These are phyloP conservation scores for Pristionchus pacificus DNA, from an alignment of 1,140 invertebrate genomes.

Conservation along the genomic window DNA sequence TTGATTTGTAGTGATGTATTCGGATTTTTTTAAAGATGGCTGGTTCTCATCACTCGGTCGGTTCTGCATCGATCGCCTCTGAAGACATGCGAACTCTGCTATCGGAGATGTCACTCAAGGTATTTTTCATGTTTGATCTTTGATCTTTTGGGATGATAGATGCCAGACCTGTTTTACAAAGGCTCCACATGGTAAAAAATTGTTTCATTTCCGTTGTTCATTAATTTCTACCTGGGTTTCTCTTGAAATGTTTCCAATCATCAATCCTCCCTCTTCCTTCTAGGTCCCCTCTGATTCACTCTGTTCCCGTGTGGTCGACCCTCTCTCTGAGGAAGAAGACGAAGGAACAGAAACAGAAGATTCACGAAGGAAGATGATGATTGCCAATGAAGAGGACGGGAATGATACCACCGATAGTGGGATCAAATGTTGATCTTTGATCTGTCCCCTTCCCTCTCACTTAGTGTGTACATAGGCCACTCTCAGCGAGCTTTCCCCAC, in stretches of 20 bases:
- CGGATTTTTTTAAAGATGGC: not conserved
- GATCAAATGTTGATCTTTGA: conserved; percentile 23
- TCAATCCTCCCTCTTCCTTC: conserved; percentile 2
- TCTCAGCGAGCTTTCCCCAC: too few species aligned
- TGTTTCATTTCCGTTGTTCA: not conserved
- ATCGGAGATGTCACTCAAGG: conserved; percentile 2
- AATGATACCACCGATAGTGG: conserved; percentile 34
- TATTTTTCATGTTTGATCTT: too few species aligned
- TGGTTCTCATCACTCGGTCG: not conserved
- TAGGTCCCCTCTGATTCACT: conserved; percentile 26
- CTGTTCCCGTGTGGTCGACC: conserved; percentile 34
- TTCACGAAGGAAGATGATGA: not conserved
- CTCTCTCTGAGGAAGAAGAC: not conserved
- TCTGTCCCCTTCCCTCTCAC: too few species aligned
- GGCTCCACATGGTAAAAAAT: not conserved
- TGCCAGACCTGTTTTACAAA: too few species aligned
- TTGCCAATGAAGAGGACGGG: conserved; percentile 20
- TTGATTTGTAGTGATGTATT: not conserved
- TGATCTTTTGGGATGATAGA: too few species aligned
- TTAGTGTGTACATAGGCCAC: too few species aligned
- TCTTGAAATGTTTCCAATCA: not conserved
- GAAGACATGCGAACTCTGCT: conserved; percentile 38
- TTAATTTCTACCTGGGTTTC: not conserved
- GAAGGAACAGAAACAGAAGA: not conserved
- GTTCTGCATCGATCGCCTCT: conserved; percentile 28